Conservation (phyloP, 37 sponge, comb jelly and placozoan species). For the Diacarnus erythraeanus region DNA sequence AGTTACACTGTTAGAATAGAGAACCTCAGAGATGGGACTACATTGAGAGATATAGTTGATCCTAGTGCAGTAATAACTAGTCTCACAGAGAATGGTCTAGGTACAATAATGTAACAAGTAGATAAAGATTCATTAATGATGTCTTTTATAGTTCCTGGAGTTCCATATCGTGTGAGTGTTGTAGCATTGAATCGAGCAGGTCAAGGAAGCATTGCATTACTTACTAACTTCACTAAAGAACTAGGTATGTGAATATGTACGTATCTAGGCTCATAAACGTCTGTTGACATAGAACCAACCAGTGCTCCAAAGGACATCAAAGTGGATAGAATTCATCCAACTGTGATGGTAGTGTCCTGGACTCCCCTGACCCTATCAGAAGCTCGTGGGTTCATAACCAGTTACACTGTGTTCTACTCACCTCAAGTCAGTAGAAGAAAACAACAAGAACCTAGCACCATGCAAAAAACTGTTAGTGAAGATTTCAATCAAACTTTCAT, state of each 20-base stretch:
- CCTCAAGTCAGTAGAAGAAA: background rate
- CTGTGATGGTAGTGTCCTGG: background rate
- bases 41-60: too few species aligned
- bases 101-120: too few species aligned
- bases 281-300: too few species aligned
- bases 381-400: slow-evolving; percentile 4
- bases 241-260: background rate
- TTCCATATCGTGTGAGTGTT: too few species aligned
- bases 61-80: too few species aligned
- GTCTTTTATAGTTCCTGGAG: too few species aligned
- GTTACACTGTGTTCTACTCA: slow-evolving; percentile 8
- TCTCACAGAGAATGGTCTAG: too few species aligned
- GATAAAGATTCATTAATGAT: too few species aligned
- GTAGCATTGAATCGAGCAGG: too few species aligned
- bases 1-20: too few species aligned
- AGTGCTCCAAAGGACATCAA: background rate
- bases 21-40: too few species aligned
- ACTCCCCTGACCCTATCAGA: slow-evolving; percentile 14
- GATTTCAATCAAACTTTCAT: background rate
- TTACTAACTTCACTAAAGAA: background rate
- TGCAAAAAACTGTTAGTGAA: background rate
- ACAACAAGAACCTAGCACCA: slow-evolving; percentile 4
- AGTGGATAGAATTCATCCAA: background rate
- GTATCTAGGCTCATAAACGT: background rate
- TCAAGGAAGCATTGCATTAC: background rate